Percentiles rank a stretch among this genome's conserved stretches.
These are phyloP conservation scores for Sebastes oblongus DNA, from an alignment of 2,797 vertebrate genomes.

Conservation along the genomic window DNA sequence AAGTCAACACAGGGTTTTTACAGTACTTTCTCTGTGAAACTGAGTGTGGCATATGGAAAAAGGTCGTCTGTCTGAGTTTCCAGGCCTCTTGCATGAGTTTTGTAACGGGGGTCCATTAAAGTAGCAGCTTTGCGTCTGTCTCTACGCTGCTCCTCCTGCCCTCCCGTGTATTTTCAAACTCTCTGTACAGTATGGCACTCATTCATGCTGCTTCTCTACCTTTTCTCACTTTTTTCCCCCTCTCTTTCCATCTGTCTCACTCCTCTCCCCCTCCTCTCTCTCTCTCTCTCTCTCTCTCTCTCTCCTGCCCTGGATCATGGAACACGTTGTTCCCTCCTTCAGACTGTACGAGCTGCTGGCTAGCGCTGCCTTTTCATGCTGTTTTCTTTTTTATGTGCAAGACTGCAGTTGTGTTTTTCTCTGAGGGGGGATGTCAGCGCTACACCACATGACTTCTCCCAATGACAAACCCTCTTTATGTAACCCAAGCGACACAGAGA, in stretches of 20 bases:
- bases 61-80: not conserved
- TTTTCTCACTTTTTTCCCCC: constrained; percentile 9
- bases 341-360: constrained; percentile 64
- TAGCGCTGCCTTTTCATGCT: constrained; percentile 58
- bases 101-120: not conserved
- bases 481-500: constrained; percentile 39
- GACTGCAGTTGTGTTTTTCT: constrained; percentile 48
- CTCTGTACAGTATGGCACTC: constrained; percentile 3
- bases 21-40: not conserved
- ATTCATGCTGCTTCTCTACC: constrained; percentile 36
- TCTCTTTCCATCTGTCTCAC: constrained; percentile 20
- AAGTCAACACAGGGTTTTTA: not conserved
- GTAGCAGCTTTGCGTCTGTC: not conserved
- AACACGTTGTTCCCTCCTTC: constrained; percentile 73
- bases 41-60: not conserved
- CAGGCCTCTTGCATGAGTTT: not conserved
- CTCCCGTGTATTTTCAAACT: constrained; percentile 11
- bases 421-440: constrained; percentile 33
- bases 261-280: not conserved
- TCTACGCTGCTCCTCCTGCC: not conserved
- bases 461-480: constrained; percentile 66
- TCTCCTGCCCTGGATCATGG: constrained; percentile 62
- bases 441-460: constrained; percentile 52
- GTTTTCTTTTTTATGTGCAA: not conserved
- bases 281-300: not conserved